A percentile compares a stretch with the other conserved stretches of the same genome.
Conservation (phyloP, 2,113 vertebrate genomes). For the Myotis yumanensis region DNA sequence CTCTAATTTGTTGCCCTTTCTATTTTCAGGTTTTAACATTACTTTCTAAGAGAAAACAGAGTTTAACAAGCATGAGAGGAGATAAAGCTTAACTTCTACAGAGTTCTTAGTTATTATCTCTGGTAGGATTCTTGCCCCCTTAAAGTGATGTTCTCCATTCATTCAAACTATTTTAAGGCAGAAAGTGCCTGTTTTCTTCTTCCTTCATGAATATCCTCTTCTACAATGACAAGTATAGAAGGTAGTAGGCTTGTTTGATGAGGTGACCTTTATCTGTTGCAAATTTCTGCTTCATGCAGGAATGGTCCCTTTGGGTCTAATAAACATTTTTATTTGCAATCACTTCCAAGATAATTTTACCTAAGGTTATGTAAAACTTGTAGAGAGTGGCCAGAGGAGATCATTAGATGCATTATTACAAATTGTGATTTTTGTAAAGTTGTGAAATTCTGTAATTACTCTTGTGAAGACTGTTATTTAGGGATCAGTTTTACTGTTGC, state of each 20-base stretch:
- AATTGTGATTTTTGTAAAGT: constrained; percentile 18
- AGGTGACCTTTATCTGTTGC: not conserved
- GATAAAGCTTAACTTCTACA: not conserved
- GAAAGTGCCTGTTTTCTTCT: not conserved
- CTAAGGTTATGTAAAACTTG: constrained; percentile 26
- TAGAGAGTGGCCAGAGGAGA: not conserved
- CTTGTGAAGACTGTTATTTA: not conserved
- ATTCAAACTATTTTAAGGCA: not conserved
- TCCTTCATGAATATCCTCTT: not conserved
- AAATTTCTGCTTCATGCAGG: not conserved
- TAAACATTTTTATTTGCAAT: constrained; percentile 36
- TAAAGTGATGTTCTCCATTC: not conserved
- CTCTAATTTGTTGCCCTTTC: not conserved
- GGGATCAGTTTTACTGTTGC: not conserved
- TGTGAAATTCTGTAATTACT: constrained; percentile 35
- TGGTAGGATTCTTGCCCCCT: not conserved
- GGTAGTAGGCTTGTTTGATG: not conserved
- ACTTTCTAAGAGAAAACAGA: not conserved
- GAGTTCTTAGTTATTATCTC: not conserved
- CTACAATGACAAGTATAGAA: not conserved
- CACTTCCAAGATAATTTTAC: constrained; percentile 9
- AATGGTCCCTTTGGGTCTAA: not conserved
- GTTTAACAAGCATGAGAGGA: not conserved
- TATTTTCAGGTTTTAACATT: constrained; percentile 25
- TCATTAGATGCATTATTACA: not conserved